Evolutionary conservation across 2,888 invertebrate genomes (phyloP), one percentile per base, ranked within the genome.

Genomic region (Sepiola atlantica): DNA sequence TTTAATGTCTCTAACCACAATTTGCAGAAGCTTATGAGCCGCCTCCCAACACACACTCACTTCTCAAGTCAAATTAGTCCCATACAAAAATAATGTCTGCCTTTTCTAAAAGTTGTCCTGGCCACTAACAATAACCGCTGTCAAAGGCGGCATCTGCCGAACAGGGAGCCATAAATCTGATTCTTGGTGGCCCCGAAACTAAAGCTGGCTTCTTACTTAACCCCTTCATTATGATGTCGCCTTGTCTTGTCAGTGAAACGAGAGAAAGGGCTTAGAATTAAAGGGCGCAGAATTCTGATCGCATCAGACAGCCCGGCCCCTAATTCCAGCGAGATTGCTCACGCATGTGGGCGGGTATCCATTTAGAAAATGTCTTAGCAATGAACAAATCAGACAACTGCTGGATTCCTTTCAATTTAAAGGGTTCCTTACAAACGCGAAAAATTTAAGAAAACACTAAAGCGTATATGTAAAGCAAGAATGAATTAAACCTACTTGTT

Each of bases 151-250:
- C 16, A n/a, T 77, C 77, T 77, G 14, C n/a, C 18, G n/a, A 32
- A 77, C 77, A n/a, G n/a, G n/a, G n/a, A 32, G 77, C 18, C n/a
- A 77, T 77, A 77, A 77, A 77, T 77, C 77, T 77, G n/a, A 77
- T 77, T 77, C n/a, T 32, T 32, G 77, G 77, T 77, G 77, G 77
- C 77, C 77, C 77, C 77, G 77, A 77, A 77, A 77, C 77, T 77
- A 32, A n/a, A 77, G n/a, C 77, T 77, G 77, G 77, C n/a, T n/a
- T 77, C 77, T 77, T 77, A 77, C 77, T 77, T 77, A 77, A 77
- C 77, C 77, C 77, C 32, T 77, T 77, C 77, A 77, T 77, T 77
- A 77, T 77, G 77, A 77, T 77, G 77, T 77, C 77, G 77, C 77
- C 77, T 77, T 77, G 77, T 77, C 77, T 77, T 77, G 77, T 77